Conservation (phyloP, 2,797 vertebrate species). For the Odontamblyopus rebecca region DNA sequence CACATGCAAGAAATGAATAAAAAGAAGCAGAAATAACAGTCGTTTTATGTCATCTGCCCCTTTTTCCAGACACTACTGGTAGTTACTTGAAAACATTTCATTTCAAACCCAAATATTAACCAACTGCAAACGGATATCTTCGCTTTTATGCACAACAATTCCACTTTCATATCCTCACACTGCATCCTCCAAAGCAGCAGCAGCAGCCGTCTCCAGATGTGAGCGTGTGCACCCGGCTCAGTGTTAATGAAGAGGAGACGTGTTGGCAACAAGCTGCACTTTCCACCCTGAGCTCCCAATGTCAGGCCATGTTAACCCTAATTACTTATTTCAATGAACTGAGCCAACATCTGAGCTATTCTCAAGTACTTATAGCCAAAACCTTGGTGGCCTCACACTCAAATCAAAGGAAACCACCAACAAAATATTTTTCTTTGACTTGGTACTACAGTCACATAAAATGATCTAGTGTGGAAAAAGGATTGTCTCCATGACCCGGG, state of each 20-base stretch:
- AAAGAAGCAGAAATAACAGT: too few species aligned
- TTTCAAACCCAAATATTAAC: too few species aligned
- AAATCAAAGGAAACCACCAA: constrained; percentile 9
- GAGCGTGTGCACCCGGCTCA: constrained; percentile 9
- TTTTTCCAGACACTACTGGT: too few species aligned
- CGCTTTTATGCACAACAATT: background rate
- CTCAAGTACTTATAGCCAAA: background rate
- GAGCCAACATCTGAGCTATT: constrained; percentile 1
- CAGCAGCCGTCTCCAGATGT: constrained; percentile 4
- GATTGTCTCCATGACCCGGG: background rate
- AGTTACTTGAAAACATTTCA: too few species aligned
- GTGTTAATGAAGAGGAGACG: constrained; percentile 4
- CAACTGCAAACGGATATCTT: too few species aligned
- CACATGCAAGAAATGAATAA: too few species aligned
- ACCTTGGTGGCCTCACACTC: background rate
- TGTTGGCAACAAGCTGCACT: constrained; percentile 10
- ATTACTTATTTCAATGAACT: constrained; percentile 8
- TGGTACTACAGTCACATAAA: background rate
- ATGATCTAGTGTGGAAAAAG: background rate
- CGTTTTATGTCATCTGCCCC: too few species aligned
- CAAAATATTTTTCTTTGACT: background rate
- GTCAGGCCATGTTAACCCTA: constrained; percentile 6
- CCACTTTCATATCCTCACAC: constrained; percentile 4
- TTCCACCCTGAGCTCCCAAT: constrained; percentile 7
- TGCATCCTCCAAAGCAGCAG: constrained; percentile 12